phyloP scores from a whole-genome alignment of 2,888 invertebrate species.

The Athalia cordata region DNA sequence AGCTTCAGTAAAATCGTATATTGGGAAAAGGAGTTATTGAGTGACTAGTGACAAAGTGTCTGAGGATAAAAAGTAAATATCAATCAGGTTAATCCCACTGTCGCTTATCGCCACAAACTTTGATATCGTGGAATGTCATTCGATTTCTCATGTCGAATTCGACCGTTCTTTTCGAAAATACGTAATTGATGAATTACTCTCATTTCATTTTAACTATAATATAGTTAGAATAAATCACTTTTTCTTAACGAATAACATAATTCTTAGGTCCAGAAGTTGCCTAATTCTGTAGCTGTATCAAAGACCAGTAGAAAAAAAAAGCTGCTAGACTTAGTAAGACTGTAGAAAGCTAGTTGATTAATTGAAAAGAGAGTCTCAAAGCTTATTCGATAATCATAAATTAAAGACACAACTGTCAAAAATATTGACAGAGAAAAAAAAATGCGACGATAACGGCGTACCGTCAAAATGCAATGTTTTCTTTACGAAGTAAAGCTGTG shows the following conservation, averaged over 20 bases:
- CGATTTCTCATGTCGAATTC: too few species aligned
- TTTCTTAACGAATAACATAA: constrained; percentile 9
- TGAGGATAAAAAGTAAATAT: constrained; percentile 28
- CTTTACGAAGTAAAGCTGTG: constrained; percentile 31
- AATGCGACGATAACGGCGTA: constrained; percentile 42
- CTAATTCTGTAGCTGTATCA: background rate
- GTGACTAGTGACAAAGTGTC: constrained; percentile 34
- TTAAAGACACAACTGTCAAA: constrained; percentile 43
- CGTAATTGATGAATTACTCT: too few species aligned
- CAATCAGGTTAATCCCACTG: background rate
- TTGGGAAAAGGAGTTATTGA: constrained; percentile 27
- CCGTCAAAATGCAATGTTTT: constrained; percentile 41
- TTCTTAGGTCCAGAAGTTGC: constrained; percentile 17
- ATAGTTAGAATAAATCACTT: constrained; percentile 17
- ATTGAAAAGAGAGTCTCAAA: constrained; percentile 18
- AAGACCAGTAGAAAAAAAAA: background rate
- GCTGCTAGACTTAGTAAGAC: constrained; percentile 15
- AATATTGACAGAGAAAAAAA: constrained; percentile 24
- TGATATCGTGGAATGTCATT: too few species aligned
- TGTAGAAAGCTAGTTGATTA: constrained; percentile 20
- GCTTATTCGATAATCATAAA: constrained; percentile 44
- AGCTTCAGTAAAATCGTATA: constrained; percentile 6
- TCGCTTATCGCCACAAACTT: background rate
- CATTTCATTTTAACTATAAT: background rate
- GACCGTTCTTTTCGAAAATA: too few species aligned